These are phyloP conservation scores for Cerastis rubricosa DNA, from an alignment of 2,888 invertebrate genomes.

Conservation along the genomic window DNA sequence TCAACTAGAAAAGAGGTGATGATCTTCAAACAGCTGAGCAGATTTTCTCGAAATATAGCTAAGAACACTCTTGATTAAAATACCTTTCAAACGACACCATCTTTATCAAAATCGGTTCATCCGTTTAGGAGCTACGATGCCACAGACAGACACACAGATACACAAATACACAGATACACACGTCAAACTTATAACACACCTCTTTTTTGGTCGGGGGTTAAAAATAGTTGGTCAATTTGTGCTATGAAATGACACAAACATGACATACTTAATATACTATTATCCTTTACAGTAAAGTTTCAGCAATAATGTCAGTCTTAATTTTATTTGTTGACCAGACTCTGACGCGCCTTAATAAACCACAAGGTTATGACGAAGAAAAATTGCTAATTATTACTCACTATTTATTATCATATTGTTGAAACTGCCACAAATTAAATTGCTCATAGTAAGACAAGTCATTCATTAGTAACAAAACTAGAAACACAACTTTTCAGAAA, in stretches of 20 bases:
- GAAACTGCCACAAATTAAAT: neutral
- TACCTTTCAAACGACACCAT: too few relatives aligned
- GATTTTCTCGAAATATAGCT: too few relatives aligned
- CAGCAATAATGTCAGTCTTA: conserved; percentile 2
- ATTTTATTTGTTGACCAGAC: neutral
- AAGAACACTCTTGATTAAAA: too few relatives aligned
- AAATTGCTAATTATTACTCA: conserved; percentile 6
- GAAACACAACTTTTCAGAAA: neutral
- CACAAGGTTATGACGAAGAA: conserved; percentile 11
- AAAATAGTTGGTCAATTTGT: too few relatives aligned
- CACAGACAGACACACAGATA: too few relatives aligned
- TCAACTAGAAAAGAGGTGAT: too few relatives aligned
- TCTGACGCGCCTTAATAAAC: conserved; percentile 13
- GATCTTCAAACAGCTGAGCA: too few relatives aligned
- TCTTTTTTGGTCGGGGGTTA: too few relatives aligned
- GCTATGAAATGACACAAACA: neutral
- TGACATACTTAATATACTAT: neutral
- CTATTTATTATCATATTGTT: conserved; percentile 21
- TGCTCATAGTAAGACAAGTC: neutral
- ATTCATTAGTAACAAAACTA: neutral
- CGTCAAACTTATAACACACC: too few relatives aligned
- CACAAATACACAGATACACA: too few relatives aligned
- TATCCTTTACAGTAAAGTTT: neutral
- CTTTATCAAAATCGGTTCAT: too few relatives aligned
- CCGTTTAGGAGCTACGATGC: too few relatives aligned